Evolutionary conservation across 2,113 vertebrate genomes (phyloP).

Genomic region (Calyptomena viridis): DNA sequence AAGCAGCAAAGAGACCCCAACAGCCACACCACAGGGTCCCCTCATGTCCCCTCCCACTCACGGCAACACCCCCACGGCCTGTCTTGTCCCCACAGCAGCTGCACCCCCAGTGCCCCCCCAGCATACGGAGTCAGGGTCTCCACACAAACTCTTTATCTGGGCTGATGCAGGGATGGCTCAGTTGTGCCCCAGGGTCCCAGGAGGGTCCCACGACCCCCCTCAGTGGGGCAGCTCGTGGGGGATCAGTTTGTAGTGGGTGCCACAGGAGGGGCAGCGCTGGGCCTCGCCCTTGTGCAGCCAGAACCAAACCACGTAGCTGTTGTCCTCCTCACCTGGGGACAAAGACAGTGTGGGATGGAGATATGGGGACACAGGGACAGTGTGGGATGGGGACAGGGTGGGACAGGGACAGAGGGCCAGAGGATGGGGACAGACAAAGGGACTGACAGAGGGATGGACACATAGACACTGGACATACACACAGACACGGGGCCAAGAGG

Average conservation of each 20-base stretch:
- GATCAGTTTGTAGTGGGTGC: conserved; percentile 85
- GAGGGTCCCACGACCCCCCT: not conserved
- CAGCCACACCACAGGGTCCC: not conserved
- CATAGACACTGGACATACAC: too few relatives aligned
- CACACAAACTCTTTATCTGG: not conserved
- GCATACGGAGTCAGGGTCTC: not conserved
- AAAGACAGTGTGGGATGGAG: not conserved
- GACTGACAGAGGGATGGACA: not conserved
- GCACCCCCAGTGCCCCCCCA: not conserved
- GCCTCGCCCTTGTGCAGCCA: conserved; percentile 87
- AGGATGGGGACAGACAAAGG: too few relatives aligned
- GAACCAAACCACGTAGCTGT: conserved; percentile 85
- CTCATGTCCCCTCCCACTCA: not conserved
- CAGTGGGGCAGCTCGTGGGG: conserved; percentile 70
- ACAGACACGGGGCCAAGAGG: not conserved
- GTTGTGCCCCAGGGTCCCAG: not conserved
- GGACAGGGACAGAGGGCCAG: too few relatives aligned
- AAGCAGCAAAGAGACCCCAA: too few relatives aligned
- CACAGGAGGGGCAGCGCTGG: conserved; percentile 87
- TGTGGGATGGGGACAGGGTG: not conserved
- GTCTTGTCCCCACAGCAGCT: too few relatives aligned
- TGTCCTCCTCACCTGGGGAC: conserved; percentile 88
- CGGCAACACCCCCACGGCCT: fast-evolving
- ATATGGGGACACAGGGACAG: not conserved
- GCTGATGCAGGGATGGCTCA: not conserved